Conservation (phyloP, 2,113 vertebrate species). For the Myiagra hebetior region DNA sequence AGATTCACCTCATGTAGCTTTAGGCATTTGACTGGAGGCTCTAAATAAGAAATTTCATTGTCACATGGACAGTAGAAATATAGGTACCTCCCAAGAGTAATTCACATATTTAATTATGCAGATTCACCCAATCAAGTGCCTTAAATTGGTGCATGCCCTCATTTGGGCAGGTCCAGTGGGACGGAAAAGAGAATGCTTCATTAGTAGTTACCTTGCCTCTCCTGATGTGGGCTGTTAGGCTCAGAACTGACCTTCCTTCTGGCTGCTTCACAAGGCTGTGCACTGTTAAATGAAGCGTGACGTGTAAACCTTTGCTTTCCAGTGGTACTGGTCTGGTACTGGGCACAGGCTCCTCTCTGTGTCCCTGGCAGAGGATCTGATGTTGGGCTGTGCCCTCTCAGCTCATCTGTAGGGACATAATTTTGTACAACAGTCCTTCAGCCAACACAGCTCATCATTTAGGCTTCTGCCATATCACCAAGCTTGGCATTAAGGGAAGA, state of each 20-base stretch:
- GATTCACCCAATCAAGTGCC: not conserved
- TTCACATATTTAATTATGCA: not conserved
- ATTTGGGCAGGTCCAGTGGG: not conserved
- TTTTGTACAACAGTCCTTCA: not conserved
- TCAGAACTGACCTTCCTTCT: constrained; percentile 80
- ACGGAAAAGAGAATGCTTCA: not conserved
- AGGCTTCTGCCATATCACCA: not conserved
- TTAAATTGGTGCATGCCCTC: not conserved
- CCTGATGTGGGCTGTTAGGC: constrained; percentile 77
- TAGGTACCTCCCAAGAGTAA: not conserved
- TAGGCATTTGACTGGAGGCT: not conserved
- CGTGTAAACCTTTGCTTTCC: constrained; percentile 71
- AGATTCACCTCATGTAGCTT: not conserved
- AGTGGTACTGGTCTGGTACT: not conserved
- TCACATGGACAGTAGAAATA: not conserved
- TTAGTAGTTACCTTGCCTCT: constrained; percentile 67
- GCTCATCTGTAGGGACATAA: constrained; percentile 57
- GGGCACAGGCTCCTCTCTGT: constrained; percentile 21
- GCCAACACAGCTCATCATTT: not conserved
- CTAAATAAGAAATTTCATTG: not conserved
- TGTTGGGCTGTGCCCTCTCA: constrained; percentile 35
- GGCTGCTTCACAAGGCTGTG: constrained; percentile 53
- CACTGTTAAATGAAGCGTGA: constrained; percentile 74
- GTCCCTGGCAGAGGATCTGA: constrained; percentile 52
- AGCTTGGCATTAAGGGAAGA: not conserved